phyloP scores from a whole-genome alignment of 2,113 vertebrate genomes.

The Grammomys dolichurus region DNA sequence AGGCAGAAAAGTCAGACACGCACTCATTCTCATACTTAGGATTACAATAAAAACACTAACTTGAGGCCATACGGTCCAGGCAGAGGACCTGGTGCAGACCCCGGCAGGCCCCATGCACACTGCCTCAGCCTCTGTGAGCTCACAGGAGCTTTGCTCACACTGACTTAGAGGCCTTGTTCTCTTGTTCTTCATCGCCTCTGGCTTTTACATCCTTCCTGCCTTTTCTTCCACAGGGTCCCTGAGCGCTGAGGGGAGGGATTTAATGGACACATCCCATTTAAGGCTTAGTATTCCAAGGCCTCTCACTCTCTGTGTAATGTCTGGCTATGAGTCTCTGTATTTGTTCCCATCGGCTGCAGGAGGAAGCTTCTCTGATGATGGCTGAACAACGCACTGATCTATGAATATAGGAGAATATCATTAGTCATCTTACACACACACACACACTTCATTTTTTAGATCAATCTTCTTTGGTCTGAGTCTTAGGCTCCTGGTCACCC shows the following conservation, averaged over 20 bases:
- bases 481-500: neutral
- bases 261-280: neutral
- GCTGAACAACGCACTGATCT: neutral
- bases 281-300: neutral
- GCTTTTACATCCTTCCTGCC: neutral
- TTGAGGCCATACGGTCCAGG: too few relatives aligned
- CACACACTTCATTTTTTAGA: neutral
- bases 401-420: neutral
- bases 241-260: neutral
- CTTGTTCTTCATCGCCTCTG: neutral
- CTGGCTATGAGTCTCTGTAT: neutral
- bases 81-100: neutral
- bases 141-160: neutral
- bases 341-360: neutral
- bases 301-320: neutral
- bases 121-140: neutral
- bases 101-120: neutral
- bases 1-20: too few relatives aligned
- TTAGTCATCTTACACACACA: neutral
- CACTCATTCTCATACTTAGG: too few relatives aligned
- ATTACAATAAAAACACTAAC: too few relatives aligned
- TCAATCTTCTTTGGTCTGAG: neutral
- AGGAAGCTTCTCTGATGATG: neutral
- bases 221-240: neutral
- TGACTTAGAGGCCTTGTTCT: neutral